These are phyloP conservation scores for Oppia nitens DNA, from an alignment of 1,140 invertebrate species.

Conservation along the genomic window DNA sequence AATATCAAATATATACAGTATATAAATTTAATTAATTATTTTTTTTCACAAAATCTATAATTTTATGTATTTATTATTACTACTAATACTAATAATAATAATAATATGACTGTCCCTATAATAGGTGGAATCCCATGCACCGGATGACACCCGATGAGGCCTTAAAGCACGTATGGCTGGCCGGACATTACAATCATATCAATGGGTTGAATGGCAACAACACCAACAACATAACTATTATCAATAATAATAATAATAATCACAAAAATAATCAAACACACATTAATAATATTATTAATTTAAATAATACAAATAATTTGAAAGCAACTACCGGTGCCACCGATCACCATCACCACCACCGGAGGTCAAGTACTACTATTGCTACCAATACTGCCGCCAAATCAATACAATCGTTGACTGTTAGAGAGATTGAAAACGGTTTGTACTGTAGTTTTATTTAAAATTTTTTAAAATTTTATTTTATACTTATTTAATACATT, in stretches of 20 bases:
- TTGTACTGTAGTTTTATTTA: not conserved
- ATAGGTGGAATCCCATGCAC: conserved; percentile 84
- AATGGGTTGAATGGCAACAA: too few species aligned
- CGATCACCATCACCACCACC: too few species aligned
- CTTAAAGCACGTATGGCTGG: conserved; percentile 38
- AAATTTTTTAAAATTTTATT: not conserved
- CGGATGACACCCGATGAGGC: conserved; percentile 79
- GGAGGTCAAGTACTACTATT: not conserved
- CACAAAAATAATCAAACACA: too few species aligned
- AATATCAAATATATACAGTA: too few species aligned
- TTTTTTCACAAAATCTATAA: too few species aligned
- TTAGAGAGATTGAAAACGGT: not conserved
- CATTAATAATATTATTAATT: too few species aligned
- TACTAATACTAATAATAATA: too few species aligned
- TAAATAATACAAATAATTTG: too few species aligned
- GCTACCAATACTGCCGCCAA: not conserved
- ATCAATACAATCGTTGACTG: not conserved
- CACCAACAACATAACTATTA: not conserved
- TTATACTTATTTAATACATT: too few species aligned
- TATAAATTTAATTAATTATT: too few species aligned
- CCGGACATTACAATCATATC: conserved; percentile 20
- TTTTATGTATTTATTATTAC: too few species aligned
- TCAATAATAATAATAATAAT: not conserved
- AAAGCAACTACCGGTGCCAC: too few species aligned
- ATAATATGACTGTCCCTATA: conserved; percentile 12